Evolutionary conservation across 30 jellyfish, hydroid and myxozoan species (phyloP), one percentile per base, ranked within the genome.

Genomic region (Turritopsis rubra): DNA sequence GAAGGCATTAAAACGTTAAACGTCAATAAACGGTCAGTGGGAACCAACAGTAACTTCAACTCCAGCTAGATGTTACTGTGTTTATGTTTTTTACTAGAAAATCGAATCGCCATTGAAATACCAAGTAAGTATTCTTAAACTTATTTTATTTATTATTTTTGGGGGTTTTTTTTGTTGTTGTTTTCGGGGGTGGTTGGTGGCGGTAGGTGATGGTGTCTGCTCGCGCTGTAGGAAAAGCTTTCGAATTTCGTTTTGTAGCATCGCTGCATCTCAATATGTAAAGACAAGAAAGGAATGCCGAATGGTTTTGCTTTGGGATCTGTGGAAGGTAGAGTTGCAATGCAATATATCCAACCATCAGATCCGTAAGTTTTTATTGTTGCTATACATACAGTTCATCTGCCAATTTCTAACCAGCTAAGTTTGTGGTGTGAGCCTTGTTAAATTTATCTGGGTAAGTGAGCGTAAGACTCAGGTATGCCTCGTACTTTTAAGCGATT

Each of bases 221-320:
- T n/a, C 30, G 76, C 76, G 28, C 28, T 66, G 28, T 66, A 66
- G 29, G 17, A 66, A 66, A 66, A 66, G 29, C 19, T 68, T 68
- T 0, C 16, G 0, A 68, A 68, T n/a, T 19, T 68, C 28, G 9
- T 0, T 73, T 72, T 83, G 52, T 85, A 92, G 93, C 96, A 87
- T 53, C 92, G 98, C 21, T 92, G 96, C 66, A 83, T 92, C 8
- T 74, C 98, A 27, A 88, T 92, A 18, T 92, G 95, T 78, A 88
- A 88, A 81, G 98, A 92, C 84, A 88, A 88, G 95, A 87, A 84
- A 65, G 93, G 93, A 28, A 80, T 29, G 8, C 98, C 98, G 22
- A 86, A 89, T 66, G 98, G 98, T 8, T 92, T 87, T 81, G 96
- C 98, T 21, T 83, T 92, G 25, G 98, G 98, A 24, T 92, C 98